Evolutionary conservation across 2,888 invertebrate genomes (phyloP).

Genomic region (Protonemura montana): DNA sequence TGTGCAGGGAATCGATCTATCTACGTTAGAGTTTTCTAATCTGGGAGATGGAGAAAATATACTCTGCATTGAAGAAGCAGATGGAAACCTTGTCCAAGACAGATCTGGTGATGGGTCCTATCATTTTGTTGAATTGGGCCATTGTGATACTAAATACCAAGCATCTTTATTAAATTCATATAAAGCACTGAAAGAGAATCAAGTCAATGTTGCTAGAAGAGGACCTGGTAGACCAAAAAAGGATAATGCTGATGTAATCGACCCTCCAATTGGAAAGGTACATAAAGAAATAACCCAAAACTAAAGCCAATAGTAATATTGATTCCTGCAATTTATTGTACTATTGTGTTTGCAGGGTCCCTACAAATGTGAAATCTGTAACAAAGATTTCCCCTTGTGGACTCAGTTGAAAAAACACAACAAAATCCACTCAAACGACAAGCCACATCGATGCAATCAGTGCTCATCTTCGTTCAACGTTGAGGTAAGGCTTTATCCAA

Average conservation of each 20-base stretch:
- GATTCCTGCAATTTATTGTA: background rate
- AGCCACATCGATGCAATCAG: conserved; percentile 63
- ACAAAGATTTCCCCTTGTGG: conserved; percentile 62
- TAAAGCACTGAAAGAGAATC: conserved; percentile 9
- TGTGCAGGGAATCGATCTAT: conserved; percentile 42
- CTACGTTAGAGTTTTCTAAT: conserved; percentile 42
- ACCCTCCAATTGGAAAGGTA: conserved; percentile 51
- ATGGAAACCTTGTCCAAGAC: background rate
- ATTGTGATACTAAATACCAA: background rate
- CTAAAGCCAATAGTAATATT: background rate
- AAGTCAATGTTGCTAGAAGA: conserved; percentile 41
- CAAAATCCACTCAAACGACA: conserved; percentile 65
- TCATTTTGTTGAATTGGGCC: background rate
- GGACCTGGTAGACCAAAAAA: conserved; percentile 49
- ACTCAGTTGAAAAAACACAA: conserved; percentile 62
- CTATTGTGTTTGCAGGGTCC: conserved; percentile 56
- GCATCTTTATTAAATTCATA: conserved; percentile 8
- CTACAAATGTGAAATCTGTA: conserved; percentile 63
- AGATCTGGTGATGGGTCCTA: background rate
- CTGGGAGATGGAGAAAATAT: conserved; percentile 32
- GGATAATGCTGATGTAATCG: conserved; percentile 47
- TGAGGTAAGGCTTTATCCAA: conserved; percentile 55
- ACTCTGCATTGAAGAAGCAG: conserved; percentile 8
- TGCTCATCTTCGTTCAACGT: conserved; percentile 67
- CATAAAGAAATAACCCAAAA: no score